Base-by-base conservation (phyloP, 2,113 vertebrate genomes). In the Raja brachyura region DNA sequence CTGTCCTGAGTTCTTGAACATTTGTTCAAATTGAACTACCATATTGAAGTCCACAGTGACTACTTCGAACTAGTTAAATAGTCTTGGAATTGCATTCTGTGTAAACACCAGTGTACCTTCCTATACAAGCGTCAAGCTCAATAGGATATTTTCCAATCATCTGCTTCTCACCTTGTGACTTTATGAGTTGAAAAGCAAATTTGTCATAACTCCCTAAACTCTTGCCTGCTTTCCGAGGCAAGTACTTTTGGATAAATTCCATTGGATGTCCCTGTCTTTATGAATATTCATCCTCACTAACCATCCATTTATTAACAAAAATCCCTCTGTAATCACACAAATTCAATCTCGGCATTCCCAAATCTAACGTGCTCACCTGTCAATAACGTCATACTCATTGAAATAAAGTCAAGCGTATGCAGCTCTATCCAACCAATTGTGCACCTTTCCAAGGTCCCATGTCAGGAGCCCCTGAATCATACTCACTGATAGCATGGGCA, bases 121-220 rank as follows among this genome's bases (percentile, higher is more conserved):
- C 33, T 48, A 68, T 70, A 70, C 14, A 90, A 31, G 39, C 39
- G 18, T 70, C 28, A 90, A 33, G n/a, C 7, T 39, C 20, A 90
- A 70, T 90, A 68, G 88, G 18, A 63, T 88, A 70, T 90, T 90
- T 90, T 90, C 16, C 61, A 90, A 33, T 70, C n/a, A 70, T 90
- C 63, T 70, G 33, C 5, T 39, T 39, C 63, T 90, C 9, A 61
- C 70, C 66, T 28, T 31, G 66, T 31, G 25, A 70, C 25, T 70
- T 90, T 68, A 90, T 39, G 86, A 90, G 88, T 13, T 73, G 88
- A 31, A 90, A 90, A 70, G 68, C 7, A 90, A 70, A 39, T 90
- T 90, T 70, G 31, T 48, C 31, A 9, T n/a, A 90, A 1, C 31
- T 70, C 66, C 3, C 78, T 39, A n/a, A 78, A 33, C 77, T 78